Evolutionary conservation across 2,113 vertebrate species (phyloP), one percentile per base, ranked within the genome.

Genomic region (Lophochroa leadbeateri): DNA sequence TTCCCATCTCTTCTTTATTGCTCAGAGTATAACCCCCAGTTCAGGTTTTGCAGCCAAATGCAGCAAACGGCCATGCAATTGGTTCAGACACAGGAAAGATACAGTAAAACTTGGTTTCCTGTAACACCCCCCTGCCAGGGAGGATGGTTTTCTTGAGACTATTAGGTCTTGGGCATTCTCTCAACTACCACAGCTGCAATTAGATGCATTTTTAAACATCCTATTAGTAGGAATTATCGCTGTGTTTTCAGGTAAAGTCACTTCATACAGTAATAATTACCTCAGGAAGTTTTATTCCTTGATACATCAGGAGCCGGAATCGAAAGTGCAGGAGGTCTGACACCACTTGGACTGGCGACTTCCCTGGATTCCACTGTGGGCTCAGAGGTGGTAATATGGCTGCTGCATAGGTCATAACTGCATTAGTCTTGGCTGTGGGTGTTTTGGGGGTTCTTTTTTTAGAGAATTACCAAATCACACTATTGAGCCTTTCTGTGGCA

Each of bases 171-270:
- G 58, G 65, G 71, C 90, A 82, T 58, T 86, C 86, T 90, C 86
- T 95, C 77, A 92, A 35, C 70, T 37, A 94, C 65, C 72, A 69
- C 20, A 85, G 64, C 35, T 80, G 67, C 90, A 93, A 95, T 94
- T 92, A 95, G 83, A 90, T 94, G 92, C 82, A 96, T 93, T 86
- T 96, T 95, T 87, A 93, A 96, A 50, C 74, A 96, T 39, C 92
- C 83, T 84, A 39, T 94, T 97, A 95, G 27, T 84, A 77, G 92
- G 60, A 96, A 94, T 33, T 44, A 93, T 67, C 0, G 0, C 63
- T 87, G 25, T 63, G 79, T 49, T 96, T 96, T 84, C 91, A 95
- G 67, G 91, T 95, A 82, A 90, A 92, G 82, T 74, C 88, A 61
- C 49, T 92, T 92, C 83, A 94, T 53, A 68, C 29, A 24, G 60